Percentiles rank a stretch among this genome's conserved stretches.
These are phyloP conservation scores for Synergus japonicus DNA, from an alignment of 2,888 invertebrate genomes.

Conservation along the genomic window DNA sequence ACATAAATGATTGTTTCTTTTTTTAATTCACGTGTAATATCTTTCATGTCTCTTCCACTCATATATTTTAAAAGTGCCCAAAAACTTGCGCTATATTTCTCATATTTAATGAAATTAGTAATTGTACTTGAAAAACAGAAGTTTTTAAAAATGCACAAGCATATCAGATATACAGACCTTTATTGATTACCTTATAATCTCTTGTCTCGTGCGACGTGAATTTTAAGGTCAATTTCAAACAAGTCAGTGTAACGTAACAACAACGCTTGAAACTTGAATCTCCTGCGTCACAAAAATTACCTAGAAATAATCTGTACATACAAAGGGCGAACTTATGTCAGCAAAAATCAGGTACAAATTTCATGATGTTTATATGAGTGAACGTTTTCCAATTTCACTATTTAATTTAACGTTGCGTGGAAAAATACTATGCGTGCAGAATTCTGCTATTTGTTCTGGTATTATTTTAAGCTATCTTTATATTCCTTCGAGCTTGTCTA, in stretches of 20 bases:
- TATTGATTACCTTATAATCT: slow-evolving; percentile 23
- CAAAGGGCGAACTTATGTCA: slow-evolving; percentile 12
- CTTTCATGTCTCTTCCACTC: neutral
- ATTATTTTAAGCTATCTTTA: slow-evolving; percentile 12
- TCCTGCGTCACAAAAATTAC: slow-evolving; percentile 27
- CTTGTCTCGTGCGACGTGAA: slow-evolving; percentile 5
- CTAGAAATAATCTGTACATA: slow-evolving; percentile 32
- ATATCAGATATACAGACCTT: slow-evolving; percentile 28
- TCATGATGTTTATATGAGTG: slow-evolving; percentile 18
- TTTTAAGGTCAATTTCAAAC: neutral
- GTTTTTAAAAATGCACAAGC: neutral
- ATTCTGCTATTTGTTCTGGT: neutral
- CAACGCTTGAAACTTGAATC: slow-evolving; percentile 1
- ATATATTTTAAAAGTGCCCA: neutral
- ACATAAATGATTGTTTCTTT: slow-evolving; percentile 33
- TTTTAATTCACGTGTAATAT: slow-evolving; percentile 6
- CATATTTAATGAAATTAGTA: neutral
- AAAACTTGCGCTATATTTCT: neutral
- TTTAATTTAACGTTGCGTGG: slow-evolving; percentile 36
- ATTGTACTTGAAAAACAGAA: neutral
- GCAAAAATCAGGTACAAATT: slow-evolving; percentile 46
- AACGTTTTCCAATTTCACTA: slow-evolving; percentile 29
- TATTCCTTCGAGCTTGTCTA: neutral
- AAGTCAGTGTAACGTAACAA: slow-evolving; percentile 34
- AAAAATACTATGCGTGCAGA: slow-evolving; percentile 45